Conservation (phyloP, 1,140 invertebrate species). For the Hyphantria cunea region DNA sequence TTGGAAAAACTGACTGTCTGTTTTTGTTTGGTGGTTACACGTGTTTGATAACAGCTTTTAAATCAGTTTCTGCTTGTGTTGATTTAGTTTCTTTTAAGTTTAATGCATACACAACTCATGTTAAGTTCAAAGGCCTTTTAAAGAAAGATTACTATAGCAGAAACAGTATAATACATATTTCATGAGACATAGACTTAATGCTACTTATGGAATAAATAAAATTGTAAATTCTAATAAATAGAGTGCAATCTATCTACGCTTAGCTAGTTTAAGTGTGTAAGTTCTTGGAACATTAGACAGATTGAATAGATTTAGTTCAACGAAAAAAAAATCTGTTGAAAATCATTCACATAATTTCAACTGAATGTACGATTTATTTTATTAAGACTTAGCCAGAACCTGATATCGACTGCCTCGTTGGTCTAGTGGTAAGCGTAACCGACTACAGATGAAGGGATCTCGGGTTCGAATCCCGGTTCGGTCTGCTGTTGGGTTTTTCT, state of each 20-base stretch:
- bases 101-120: neutral
- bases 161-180: slow-evolving; percentile 6
- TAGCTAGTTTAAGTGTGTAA: slow-evolving; percentile 37
- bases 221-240: slow-evolving; percentile 32
- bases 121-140: slow-evolving; percentile 9
- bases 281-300: slow-evolving; percentile 31
- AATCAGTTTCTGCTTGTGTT: no score
- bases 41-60: no score
- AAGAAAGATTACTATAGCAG: slow-evolving; percentile 13
- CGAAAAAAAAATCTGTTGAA: slow-evolving; percentile 7
- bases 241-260: slow-evolving; percentile 34
- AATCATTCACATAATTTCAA: neutral
- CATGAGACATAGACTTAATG: slow-evolving; percentile 18
- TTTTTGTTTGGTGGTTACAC: no score
- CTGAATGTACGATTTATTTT: neutral
- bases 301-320: slow-evolving; percentile 11
- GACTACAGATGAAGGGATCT: no score
- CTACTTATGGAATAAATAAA: slow-evolving; percentile 31
- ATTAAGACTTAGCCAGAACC: no score
- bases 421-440: no score
- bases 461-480: no score
- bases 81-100: no score
- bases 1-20: no score
- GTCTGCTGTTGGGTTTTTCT: no score
- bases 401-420: no score